Percentiles rank a stretch among this genome's conserved stretches.
Evolutionary conservation across 2,113 vertebrate genomes (phyloP).

Genomic region (Elephas maximus): DNA sequence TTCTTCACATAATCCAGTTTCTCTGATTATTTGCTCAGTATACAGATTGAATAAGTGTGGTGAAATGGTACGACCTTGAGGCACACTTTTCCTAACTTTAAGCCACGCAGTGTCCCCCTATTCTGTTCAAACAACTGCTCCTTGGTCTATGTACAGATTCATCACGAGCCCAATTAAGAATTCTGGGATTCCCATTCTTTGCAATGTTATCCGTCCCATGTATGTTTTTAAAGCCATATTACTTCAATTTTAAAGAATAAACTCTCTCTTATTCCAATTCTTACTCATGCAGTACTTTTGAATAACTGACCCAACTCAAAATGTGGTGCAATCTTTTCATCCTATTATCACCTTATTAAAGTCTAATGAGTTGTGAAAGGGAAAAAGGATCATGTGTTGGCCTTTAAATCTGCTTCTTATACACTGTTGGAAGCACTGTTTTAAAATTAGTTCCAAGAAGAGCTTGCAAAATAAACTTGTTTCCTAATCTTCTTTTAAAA

Average conservation of each 20-base stretch:
- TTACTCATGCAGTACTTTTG: neutral
- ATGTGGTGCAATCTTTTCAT: neutral
- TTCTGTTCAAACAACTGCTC: no score
- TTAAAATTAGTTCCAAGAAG: neutral
- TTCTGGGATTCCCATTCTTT: no score
- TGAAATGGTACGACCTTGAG: no score
- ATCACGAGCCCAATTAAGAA: no score
- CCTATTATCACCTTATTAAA: constrained; percentile 17
- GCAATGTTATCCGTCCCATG: neutral
- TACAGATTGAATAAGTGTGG: no score
- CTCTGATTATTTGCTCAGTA: no score
- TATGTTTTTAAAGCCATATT: neutral
- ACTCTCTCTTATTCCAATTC: constrained; percentile 7
- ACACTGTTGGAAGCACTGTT: constrained; percentile 17
- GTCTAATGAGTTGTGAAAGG: neutral
- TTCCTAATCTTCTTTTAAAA: constrained; percentile 9
- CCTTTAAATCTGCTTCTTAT: constrained; percentile 18
- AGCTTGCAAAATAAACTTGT: neutral
- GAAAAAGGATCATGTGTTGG: neutral
- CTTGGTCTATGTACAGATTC: no score
- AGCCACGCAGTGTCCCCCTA: no score
- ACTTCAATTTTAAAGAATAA: neutral
- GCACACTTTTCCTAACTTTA: no score
- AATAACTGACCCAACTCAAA: constrained; percentile 50
- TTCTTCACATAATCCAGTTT: no score